Evolutionary conservation across 2,888 invertebrate species (phyloP), one percentile per base, ranked within the genome.

Genomic region (Lathronympha strigana): DNA sequence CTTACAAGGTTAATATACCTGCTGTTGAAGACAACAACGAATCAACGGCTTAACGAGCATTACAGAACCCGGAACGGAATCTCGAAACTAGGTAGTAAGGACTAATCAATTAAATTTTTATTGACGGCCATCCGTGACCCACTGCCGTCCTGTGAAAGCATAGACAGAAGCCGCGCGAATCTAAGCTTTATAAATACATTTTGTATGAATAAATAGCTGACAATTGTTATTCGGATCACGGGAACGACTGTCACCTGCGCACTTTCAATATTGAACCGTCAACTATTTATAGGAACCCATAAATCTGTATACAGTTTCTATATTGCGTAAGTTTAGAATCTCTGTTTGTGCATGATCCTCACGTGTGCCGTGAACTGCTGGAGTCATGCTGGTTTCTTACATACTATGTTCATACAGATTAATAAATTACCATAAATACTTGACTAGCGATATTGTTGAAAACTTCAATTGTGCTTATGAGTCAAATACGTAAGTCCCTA

Each of bases 261-360:
- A 45, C 45, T 64, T 64, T 61, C 53, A 54, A 47, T 61, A 66
- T 66, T 60, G 40, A 47, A 49, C 40, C 47, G 53, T 53, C 38
- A 47, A 54, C 64, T 64, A 36, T 64, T 64, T 45, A 51, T 53
- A 60, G 45, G 60, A 53, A 47, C 51, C 53, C 50, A 45, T 64
- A 53, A 64, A 53, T 53, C 60, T 53, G 60, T 54, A 53, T 40
- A 47, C 40, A 60, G 66, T 61, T 66, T 47, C 60, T 54, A 21
- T 61, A 61, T 66, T 61, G 66, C 66, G 61, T 53, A 61, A 61
- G 66, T 54, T 54, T 66, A 31, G 21, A 53, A 47, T 28, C 1
- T 47, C 47, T n/a, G 43, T 36, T 45, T 61, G 61, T 38, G 45
- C 47, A 61, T 60, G 54, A 54, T 54, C 36, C 53, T 66, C 60